phyloP scores from a whole-genome alignment of 2,113 vertebrate species.

The Brevimyrus niger region DNA sequence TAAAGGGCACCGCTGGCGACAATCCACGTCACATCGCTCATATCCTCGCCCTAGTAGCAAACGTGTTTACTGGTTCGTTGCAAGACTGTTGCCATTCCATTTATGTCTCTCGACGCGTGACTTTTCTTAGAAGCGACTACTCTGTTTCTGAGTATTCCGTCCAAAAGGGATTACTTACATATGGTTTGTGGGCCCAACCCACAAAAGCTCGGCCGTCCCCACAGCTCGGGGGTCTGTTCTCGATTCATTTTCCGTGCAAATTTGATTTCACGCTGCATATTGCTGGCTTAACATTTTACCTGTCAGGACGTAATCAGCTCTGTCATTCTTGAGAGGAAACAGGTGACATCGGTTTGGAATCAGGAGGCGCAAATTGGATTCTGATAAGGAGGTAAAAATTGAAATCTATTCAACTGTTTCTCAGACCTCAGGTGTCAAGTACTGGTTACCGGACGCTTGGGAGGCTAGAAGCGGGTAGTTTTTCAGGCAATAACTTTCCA shows the following conservation, averaged over 20 bases:
- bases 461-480: not conserved
- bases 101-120: not conserved
- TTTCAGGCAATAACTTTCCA: not conserved
- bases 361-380: not conserved
- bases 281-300: not conserved
- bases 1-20: not conserved
- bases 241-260: not conserved
- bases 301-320: not conserved
- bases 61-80: conserved; percentile 7
- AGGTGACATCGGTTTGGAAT: not conserved
- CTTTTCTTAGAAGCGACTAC: not conserved
- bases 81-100: not conserved
- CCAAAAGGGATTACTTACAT: not conserved
- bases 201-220: not conserved
- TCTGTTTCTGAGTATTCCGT: not conserved
- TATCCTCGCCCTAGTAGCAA: not conserved
- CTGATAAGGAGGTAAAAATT: not conserved
- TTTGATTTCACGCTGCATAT: not conserved
- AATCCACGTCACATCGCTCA: not conserved
- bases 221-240: not conserved
- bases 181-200: not conserved
- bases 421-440: not conserved
- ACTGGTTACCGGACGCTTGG: not conserved
- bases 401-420: not conserved
- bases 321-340: not conserved